Conservation (phyloP, 1,140 invertebrate species). For the Solen grandis region DNA sequence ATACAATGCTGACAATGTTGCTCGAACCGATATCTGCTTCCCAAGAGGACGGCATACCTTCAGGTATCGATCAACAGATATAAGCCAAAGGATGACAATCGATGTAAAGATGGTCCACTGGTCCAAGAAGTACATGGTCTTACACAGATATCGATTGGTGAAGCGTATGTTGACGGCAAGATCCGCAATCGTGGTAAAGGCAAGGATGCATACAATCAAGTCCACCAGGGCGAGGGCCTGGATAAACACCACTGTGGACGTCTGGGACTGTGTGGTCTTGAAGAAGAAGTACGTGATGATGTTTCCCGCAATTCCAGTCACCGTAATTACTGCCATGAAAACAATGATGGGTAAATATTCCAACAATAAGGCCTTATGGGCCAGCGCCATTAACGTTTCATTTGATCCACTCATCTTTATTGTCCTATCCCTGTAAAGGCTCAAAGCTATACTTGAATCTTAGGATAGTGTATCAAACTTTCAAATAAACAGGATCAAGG, state of each 20-base stretch:
- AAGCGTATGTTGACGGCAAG: neutral
- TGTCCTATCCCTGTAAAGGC: too few species aligned
- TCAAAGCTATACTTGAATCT: too few species aligned
- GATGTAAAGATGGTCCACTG: neutral
- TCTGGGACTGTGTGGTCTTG: neutral
- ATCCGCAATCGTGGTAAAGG: neutral
- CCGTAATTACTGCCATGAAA: neutral
- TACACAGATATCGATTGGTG: neutral
- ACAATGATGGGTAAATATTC: neutral
- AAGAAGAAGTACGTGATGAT: neutral
- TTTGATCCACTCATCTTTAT: too few species aligned
- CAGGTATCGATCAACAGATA: neutral
- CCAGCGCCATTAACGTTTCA: too few species aligned
- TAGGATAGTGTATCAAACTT: too few species aligned
- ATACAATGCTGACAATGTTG: neutral
- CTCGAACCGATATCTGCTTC: slow-evolving; percentile 2
- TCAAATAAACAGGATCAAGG: too few species aligned
- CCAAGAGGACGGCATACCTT: neutral
- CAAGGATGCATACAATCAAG: neutral
- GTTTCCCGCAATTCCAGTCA: neutral
- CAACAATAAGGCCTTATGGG: neutral
- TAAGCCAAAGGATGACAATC: neutral
- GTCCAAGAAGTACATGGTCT: neutral
- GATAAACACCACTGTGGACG: neutral
- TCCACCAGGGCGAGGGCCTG: neutral